These are phyloP conservation scores for Nasalis larvatus DNA, from an alignment of 2,113 vertebrate species.

Conservation along the genomic window DNA sequence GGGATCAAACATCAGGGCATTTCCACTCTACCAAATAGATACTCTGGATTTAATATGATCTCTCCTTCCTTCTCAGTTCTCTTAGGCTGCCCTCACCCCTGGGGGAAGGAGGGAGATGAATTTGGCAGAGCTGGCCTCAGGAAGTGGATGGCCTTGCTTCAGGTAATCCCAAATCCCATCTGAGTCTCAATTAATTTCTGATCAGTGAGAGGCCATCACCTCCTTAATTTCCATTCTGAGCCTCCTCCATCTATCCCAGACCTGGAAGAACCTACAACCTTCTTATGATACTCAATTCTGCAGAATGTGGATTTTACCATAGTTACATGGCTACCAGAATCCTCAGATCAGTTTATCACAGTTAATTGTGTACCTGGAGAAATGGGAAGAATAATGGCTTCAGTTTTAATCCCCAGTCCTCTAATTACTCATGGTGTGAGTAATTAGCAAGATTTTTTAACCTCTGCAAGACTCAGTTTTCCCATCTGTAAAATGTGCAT, in stretches of 20 bases:
- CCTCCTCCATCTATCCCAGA: background rate
- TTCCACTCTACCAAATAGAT: slow-evolving; percentile 77
- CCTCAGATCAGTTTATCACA: background rate
- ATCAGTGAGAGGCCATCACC: background rate
- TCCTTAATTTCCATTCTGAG: background rate
- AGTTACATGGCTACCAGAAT: fast-evolving
- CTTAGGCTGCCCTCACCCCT: background rate
- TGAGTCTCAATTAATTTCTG: background rate
- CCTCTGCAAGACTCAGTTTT: background rate
- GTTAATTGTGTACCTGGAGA: background rate
- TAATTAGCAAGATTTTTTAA: background rate
- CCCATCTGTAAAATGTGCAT: background rate
- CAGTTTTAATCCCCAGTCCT: background rate
- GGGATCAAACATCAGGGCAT: slow-evolving; percentile 81
- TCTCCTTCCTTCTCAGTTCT: slow-evolving; percentile 64
- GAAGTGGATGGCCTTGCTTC: background rate
- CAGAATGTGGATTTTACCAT: background rate
- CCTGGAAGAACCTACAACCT: background rate
- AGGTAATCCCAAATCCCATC: background rate
- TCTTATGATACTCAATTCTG: background rate
- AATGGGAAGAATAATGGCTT: background rate
- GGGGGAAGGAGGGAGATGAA: background rate
- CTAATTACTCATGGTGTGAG: background rate
- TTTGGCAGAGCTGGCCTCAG: background rate
- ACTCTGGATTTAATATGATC: slow-evolving; percentile 76